Evolutionary conservation across 2,888 invertebrate genomes (phyloP), one percentile per base, ranked within the genome.

Genomic region (Drosophila longiperda): DNA sequence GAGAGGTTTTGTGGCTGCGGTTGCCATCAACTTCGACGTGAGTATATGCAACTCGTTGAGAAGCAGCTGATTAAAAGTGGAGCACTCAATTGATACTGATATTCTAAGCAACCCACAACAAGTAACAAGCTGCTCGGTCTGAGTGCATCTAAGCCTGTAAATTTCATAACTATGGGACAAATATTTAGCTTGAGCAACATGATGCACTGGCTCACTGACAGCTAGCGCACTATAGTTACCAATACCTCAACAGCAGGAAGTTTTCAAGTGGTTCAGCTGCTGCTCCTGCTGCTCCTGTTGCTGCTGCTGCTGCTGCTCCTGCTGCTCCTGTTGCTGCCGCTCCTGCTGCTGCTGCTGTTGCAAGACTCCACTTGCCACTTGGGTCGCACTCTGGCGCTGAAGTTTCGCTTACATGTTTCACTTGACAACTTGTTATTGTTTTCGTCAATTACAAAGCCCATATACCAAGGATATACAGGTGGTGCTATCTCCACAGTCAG

Each of bases 361-460:
- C 49, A 48, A 29, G 8, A 26, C 49, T 53, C 55, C 36, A 26
- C 15, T 38, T 63, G 63, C 34, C 50, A 26, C 60, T 58, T 58
- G 52, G 42, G 61, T 55, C 26, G 65, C 76, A 54, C 73, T 61
- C 66, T 71, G 38, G 68, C 62, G 75, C 68, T 78, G 70, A 66
- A 83, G 82, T 85, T 80, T 81, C 90, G 81, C 67, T 82, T 82
- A 84, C 78, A 80, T 73, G 74, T 81, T 82, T 74, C 74, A 77
- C 82, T 87, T 82, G 77, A 74, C 66, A 73, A 82, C 71, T 80
- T 86, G 85, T 86, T 90, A 84, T 88, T 90, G 89, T 90, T 90
- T 89, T 84, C 78, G 67, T 84, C 85, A 82, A 82, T 83, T 88
- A 78, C 83, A 84, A 79, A 70, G 80, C 49, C 73, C 60, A 69